A percentile compares a stretch with the other conserved stretches of the same genome.
Conservation (phyloP, 2,113 vertebrate genomes). For the Corythornis madagascariensis region DNA sequence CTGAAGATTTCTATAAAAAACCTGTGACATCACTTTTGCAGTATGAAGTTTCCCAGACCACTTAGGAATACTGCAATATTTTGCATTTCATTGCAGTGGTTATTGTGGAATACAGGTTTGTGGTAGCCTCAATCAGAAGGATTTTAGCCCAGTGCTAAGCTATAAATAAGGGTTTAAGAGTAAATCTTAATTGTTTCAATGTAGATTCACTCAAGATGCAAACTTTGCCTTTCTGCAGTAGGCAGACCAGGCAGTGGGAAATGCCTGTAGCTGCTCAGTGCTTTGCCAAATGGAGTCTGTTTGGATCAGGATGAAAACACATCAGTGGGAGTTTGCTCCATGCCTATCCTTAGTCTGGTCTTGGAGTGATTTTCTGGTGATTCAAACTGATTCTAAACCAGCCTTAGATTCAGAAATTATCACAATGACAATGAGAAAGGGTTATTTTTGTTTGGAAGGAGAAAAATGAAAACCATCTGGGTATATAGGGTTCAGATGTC, state of each 20-base stretch:
- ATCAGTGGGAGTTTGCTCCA: background rate
- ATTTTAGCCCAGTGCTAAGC: background rate
- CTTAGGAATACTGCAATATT: background rate
- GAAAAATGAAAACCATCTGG: constrained; percentile 22
- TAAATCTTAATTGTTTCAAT: background rate
- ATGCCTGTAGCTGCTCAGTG: background rate
- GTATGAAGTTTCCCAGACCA: background rate
- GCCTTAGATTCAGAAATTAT: background rate
- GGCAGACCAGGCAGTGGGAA: background rate
- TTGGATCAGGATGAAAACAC: background rate
- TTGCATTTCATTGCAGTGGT: background rate
- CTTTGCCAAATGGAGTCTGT: background rate
- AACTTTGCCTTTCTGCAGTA: background rate
- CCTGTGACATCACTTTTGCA: background rate
- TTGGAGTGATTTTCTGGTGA: background rate
- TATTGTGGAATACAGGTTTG: background rate
- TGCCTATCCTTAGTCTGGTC: background rate
- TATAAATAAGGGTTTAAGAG: background rate
- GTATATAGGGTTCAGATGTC: background rate
- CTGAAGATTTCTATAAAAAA: background rate
- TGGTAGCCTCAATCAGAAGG: background rate
- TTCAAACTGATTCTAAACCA: background rate
- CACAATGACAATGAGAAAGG: background rate
- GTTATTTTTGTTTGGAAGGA: constrained; percentile 17
- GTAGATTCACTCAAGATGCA: background rate